A percentile compares a stretch with the other conserved stretches of the same genome.
Evolutionary conservation across 2,113 vertebrate genomes (phyloP).

Genomic region (Megaleporinus macrocephalus): DNA sequence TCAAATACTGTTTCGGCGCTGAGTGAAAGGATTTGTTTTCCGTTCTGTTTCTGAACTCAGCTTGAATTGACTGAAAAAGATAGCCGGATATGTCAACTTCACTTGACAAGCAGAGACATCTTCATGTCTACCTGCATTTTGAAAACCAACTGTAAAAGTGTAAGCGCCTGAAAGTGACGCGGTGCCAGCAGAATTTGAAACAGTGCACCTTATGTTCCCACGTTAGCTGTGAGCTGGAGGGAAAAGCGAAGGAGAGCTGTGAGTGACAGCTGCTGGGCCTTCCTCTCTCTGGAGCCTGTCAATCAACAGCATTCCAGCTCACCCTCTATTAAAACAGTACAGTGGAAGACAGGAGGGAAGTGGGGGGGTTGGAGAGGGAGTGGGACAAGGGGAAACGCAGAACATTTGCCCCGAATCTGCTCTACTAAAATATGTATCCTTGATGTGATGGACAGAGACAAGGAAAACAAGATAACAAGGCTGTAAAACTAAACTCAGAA

Average conservation of each 20-base stretch:
- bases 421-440: neutral
- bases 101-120: neutral
- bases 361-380: neutral
- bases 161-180: neutral
- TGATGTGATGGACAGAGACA: neutral
- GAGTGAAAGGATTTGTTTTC: neutral
- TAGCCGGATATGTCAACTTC: neutral
- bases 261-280: constrained; percentile 11
- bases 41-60: neutral
- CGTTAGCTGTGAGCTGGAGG: neutral
- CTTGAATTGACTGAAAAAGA: neutral
- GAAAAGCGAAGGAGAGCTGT: neutral
- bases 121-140: neutral
- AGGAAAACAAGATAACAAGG: constrained; percentile 55
- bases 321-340: constrained; percentile 2
- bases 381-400: neutral
- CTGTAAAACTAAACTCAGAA: no score
- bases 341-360: neutral
- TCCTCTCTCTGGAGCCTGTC: neutral
- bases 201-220: neutral
- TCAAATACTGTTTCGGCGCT: no score
- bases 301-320: constrained; percentile 14
- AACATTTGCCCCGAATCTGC: no score
- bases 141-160: neutral
- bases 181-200: constrained; percentile 1